phyloP scores from a whole-genome alignment of 1,140 invertebrate genomes.

The Sminthurinus signatus region DNA sequence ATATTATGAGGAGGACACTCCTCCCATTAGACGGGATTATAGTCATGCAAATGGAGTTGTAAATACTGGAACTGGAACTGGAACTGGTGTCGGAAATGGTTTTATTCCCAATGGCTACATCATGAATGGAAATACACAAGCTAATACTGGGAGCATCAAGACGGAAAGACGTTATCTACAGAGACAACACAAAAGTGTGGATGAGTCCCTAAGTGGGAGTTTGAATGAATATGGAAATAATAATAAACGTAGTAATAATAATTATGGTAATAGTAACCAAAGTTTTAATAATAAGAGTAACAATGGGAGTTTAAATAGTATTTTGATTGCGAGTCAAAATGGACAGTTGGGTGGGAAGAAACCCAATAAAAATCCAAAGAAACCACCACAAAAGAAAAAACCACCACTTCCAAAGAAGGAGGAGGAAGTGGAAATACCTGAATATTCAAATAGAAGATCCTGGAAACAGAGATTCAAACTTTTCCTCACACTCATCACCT shows the following conservation, averaged over 20 bases:
- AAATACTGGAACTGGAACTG: no score
- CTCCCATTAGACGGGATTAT: no score
- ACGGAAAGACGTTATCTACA: background rate
- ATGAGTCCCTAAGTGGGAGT: background rate
- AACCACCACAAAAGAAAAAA: background rate
- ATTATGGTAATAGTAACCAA: no score
- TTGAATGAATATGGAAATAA: background rate
- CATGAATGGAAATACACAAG: no score
- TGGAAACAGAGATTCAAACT: constrained; percentile 29
- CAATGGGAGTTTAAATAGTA: constrained; percentile 1
- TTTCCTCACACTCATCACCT: constrained; percentile 51
- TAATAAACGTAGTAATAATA: background rate
- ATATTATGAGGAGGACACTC: no score
- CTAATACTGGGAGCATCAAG: background rate
- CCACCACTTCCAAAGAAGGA: constrained; percentile 2
- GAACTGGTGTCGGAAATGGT: no score
- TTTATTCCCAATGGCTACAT: no score
- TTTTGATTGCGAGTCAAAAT: background rate
- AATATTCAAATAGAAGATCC: background rate
- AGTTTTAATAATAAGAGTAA: background rate
- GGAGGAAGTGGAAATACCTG: background rate
- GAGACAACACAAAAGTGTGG: background rate
- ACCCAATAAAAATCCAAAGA: background rate
- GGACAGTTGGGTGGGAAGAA: background rate
- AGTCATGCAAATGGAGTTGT: no score